Percentiles rank a stretch among this genome's conserved stretches.
Conservation (phyloP, 2,113 vertebrate species). For the Formicarius rufipectus region DNA sequence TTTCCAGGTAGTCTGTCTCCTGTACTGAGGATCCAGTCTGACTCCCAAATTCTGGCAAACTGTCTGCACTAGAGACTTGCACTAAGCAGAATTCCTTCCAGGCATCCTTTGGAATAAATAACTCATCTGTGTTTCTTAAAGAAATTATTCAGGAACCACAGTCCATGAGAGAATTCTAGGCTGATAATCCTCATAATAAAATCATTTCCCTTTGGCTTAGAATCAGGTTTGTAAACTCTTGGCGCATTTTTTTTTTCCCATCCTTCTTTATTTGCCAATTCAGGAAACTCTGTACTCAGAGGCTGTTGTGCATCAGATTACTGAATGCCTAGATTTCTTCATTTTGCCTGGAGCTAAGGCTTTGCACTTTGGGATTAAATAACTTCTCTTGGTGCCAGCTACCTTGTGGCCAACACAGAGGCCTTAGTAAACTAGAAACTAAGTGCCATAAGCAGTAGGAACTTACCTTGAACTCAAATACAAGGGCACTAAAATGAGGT, state of each 20-base stretch:
- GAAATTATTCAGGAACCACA: neutral
- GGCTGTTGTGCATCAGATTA: neutral
- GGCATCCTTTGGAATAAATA: neutral
- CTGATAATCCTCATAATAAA: constrained; percentile 3
- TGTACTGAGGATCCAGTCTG: neutral
- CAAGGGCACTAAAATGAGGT: neutral
- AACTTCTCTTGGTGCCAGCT: neutral
- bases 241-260: neutral
- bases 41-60: neutral
- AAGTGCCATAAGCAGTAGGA: neutral
- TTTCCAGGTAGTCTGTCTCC: neutral
- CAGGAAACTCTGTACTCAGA: neutral
- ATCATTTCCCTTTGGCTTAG: neutral
- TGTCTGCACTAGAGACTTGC: neutral
- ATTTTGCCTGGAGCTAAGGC: neutral
- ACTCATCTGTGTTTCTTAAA: neutral
- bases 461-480: neutral
- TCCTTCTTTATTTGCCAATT: neutral
- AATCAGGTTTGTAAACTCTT: neutral
- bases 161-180: neutral
- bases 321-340: neutral
- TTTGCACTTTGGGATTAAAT: neutral
- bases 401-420: neutral
- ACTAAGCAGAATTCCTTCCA: neutral
- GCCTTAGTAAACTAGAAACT: neutral